phyloP scores from a whole-genome alignment of 2,888 invertebrate genomes.

The Plagodis dolabraria region DNA sequence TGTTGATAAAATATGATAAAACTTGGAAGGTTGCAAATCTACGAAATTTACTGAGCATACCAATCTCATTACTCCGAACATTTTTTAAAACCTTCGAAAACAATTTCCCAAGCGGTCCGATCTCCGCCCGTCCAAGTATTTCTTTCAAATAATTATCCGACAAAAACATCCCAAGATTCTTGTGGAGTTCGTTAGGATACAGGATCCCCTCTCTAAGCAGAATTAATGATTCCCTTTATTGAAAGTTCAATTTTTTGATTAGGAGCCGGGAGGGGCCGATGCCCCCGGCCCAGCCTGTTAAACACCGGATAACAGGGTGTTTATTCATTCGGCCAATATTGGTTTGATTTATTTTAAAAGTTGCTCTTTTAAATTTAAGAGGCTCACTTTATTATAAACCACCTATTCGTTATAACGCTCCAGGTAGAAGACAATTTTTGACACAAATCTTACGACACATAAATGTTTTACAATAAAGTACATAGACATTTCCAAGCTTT shows the following conservation, averaged over 20 bases:
- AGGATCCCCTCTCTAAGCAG: slow-evolving; percentile 57
- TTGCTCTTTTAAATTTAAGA: slow-evolving; percentile 17
- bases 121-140: slow-evolving; percentile 58
- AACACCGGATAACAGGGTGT: slow-evolving; percentile 80
- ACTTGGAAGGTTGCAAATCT: not conserved
- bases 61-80: slow-evolving; percentile 38
- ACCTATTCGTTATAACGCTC: too few relatives aligned
- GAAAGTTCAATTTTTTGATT: slow-evolving; percentile 86
- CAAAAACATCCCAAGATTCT: slow-evolving; percentile 79
- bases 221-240: slow-evolving; percentile 90
- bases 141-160: slow-evolving; percentile 73
- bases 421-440: too few relatives aligned
- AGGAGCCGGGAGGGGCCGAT: slow-evolving; percentile 50
- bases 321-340: slow-evolving; percentile 80
- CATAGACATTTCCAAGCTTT: too few relatives aligned
- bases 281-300: slow-evolving; percentile 62
- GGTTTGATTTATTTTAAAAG: slow-evolving; percentile 67
- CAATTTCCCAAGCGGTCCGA: slow-evolving; percentile 63
- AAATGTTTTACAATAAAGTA: too few relatives aligned
- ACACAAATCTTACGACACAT: too few relatives aligned
- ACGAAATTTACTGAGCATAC: slow-evolving; percentile 22
- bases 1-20: too few relatives aligned
- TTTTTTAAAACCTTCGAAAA: slow-evolving; percentile 52
- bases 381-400: too few relatives aligned
- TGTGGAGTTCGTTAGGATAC: slow-evolving; percentile 72